Evolutionary conservation across 2,888 invertebrate genomes (phyloP).

Genomic region (Coleophora deauratella): DNA sequence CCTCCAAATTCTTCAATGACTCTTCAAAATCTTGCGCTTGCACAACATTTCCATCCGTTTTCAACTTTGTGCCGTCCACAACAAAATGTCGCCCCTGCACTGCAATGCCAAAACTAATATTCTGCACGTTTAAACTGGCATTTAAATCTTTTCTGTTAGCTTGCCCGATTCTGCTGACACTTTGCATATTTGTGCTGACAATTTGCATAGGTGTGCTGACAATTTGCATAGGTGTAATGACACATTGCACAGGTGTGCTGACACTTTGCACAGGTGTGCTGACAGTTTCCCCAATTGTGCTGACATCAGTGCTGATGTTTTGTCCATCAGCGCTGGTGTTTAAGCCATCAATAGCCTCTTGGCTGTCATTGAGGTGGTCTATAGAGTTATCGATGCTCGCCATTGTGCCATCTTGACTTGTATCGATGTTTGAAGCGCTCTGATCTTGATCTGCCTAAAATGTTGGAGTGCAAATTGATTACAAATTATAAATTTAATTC

Average conservation of each 20-base stretch:
- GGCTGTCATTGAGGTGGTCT: slow-evolving; percentile 3
- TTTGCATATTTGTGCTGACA: neutral
- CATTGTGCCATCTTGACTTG: slow-evolving; percentile 19
- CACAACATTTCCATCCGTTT: slow-evolving; percentile 8
- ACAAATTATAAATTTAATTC: no score
- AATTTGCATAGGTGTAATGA: no score
- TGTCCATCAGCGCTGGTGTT: no score
- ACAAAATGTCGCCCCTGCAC: neutral
- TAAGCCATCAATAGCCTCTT: neutral
- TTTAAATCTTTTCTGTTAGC: no score
- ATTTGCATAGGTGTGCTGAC: no score
- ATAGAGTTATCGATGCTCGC: slow-evolving; percentile 5
- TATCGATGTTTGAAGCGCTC: slow-evolving; percentile 13
- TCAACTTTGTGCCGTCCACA: neutral
- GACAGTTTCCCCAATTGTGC: neutral
- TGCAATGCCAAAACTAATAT: no score
- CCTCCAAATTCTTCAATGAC: slow-evolving; percentile 40
- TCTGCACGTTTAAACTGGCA: neutral
- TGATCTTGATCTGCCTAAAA: slow-evolving; percentile 6
- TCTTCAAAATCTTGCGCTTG: slow-evolving; percentile 42
- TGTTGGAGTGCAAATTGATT: no score
- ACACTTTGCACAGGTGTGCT: neutral
- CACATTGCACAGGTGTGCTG: neutral
- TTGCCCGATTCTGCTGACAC: no score
- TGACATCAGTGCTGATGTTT: no score